These are phyloP conservation scores for Acanthosepion pharaonis DNA, from an alignment of 2,888 invertebrate genomes.

Conservation along the genomic window DNA sequence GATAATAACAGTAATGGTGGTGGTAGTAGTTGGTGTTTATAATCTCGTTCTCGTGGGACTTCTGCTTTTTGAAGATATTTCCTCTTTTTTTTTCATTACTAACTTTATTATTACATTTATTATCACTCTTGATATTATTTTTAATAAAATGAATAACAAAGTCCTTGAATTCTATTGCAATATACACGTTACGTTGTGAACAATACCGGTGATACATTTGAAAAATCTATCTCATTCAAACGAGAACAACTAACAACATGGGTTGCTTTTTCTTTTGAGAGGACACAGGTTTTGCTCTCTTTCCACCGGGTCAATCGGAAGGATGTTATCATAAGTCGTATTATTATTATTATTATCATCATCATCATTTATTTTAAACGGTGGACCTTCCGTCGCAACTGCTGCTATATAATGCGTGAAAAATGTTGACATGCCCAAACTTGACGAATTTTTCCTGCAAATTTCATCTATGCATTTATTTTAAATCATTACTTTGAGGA, in stretches of 20 bases:
- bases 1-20: neutral
- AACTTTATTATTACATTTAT: neutral
- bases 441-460: neutral
- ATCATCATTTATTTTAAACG: neutral
- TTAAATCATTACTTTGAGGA: too few relatives aligned
- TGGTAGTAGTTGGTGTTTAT: neutral
- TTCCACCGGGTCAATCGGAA: neutral
- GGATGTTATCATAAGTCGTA: neutral
- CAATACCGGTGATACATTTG: too few relatives aligned
- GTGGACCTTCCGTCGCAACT: neutral
- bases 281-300: neutral
- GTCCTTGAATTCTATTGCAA: neutral
- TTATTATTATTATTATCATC: neutral
- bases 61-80: neutral
- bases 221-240: neutral
- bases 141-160: neutral
- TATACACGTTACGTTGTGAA: too few relatives aligned
- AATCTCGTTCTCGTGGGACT: conserved; percentile 7
- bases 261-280: neutral
- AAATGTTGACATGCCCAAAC: neutral
- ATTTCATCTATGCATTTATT: too few relatives aligned
- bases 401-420: neutral
- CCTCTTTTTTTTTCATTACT: neutral
- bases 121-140: neutral
- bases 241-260: neutral